These are phyloP conservation scores for Druon quercuslanigerum DNA, from an alignment of 1,140 invertebrate genomes.

Conservation along the genomic window DNA sequence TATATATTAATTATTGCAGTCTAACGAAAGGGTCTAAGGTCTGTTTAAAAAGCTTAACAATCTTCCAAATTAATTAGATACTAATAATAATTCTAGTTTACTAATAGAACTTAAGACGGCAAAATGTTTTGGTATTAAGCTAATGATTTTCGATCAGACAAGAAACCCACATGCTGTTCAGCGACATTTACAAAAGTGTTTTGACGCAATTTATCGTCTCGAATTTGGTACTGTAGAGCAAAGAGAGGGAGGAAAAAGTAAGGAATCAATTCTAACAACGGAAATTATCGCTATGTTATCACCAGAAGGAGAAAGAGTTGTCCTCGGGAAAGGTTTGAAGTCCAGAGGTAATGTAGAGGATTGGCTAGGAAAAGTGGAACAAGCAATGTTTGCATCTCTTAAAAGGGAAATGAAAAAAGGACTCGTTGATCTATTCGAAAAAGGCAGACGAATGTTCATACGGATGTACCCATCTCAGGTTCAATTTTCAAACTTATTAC, in stretches of 20 bases:
- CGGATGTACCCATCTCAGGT: constrained; percentile 79
- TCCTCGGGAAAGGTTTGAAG: constrained; percentile 87
- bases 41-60: not conserved
- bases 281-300: constrained; percentile 92
- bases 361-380: constrained; percentile 91
- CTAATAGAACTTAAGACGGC: too few species aligned
- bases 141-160: constrained; percentile 74
- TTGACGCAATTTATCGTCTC: constrained; percentile 88
- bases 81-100: too few species aligned
- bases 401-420: constrained; percentile 85
- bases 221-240: constrained; percentile 79
- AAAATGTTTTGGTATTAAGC: too few species aligned
- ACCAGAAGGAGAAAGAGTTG: constrained; percentile 88
- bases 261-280: constrained; percentile 78
- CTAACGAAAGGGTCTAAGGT: not conserved
- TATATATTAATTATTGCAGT: not conserved
- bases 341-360: constrained; percentile 92
- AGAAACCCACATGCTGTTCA: constrained; percentile 91
- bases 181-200: constrained; percentile 91
- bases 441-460: constrained; percentile 80
- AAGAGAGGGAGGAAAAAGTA: constrained; percentile 51
- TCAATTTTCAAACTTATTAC: constrained; percentile 15
- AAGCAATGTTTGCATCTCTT: constrained; percentile 87
- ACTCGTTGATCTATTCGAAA: constrained; percentile 79
- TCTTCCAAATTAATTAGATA: not conserved